Conservation (phyloP, 2,888 invertebrate genomes). For the Diloba caeruleocephala region DNA sequence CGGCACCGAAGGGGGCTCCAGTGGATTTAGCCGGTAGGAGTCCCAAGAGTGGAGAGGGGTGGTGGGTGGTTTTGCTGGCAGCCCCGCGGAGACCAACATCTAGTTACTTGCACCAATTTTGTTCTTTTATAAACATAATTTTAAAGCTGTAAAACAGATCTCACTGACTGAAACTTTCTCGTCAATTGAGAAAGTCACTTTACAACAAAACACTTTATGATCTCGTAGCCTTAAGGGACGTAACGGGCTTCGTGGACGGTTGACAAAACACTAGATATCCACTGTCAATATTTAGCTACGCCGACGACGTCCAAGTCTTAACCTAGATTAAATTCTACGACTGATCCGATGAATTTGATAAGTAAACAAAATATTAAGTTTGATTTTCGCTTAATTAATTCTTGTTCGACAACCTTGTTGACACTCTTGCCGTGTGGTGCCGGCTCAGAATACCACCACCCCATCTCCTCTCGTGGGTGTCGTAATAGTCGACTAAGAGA, state of each 20-base stretch:
- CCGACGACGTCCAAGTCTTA: conserved; percentile 12
- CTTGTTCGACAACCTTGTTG: conserved; percentile 2
- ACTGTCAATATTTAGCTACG: conserved; percentile 39
- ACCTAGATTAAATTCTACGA: conserved; percentile 29
- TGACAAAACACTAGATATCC: conserved; percentile 58
- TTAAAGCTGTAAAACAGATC: too few species aligned
- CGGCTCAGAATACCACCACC: too few species aligned
- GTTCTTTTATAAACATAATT: too few species aligned
- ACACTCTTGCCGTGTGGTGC: too few species aligned
- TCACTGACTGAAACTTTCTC: not conserved
- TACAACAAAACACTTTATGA: conserved; percentile 39
- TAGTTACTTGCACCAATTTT: too few species aligned
- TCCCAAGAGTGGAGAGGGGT: too few species aligned
- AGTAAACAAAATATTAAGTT: conserved; percentile 22
- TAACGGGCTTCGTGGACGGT: conserved; percentile 13
- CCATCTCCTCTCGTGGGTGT: too few species aligned
- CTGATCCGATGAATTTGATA: conserved; percentile 3
- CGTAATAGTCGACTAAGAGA: too few species aligned
- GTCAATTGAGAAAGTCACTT: conserved; percentile 36
- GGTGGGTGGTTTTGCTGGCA: too few species aligned
- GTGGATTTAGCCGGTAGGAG: too few species aligned
- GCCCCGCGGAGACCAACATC: too few species aligned
- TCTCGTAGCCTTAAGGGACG: conserved; percentile 22
- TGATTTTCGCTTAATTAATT: conserved; percentile 24
- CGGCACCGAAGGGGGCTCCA: too few species aligned